Evolutionary conservation across 2,888 invertebrate species (phyloP).

Genomic region (Eilema caniola): DNA sequence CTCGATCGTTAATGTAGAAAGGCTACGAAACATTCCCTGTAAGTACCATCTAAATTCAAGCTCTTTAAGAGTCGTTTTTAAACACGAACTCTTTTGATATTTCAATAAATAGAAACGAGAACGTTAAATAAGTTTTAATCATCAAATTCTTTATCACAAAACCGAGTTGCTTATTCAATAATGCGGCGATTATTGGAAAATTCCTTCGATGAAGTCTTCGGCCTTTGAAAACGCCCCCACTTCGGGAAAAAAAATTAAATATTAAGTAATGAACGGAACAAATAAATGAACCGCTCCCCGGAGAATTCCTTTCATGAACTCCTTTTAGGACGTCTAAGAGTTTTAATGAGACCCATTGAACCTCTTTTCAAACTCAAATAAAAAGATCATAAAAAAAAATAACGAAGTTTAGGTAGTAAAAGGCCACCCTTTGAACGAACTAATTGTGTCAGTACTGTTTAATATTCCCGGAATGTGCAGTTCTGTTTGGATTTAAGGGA

Average conservation of each 20-base stretch:
- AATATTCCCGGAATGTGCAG: conserved; percentile 70
- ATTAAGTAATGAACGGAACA: conserved; percentile 75
- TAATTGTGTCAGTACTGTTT: conserved; percentile 77
- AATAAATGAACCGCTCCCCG: conserved; percentile 70
- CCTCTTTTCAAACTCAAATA: conserved; percentile 78
- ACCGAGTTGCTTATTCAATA: conserved; percentile 73
- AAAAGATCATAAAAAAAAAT: conserved; percentile 77
- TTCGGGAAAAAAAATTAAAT: conserved; percentile 64
- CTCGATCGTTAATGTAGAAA: conserved; percentile 14
- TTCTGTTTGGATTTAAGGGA: conserved; percentile 54
- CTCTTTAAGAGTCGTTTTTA: conserved; percentile 20
- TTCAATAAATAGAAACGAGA: conserved; percentile 22
- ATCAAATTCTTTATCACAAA: conserved; percentile 67
- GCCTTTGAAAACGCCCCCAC: conserved; percentile 55
- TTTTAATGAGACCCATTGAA: conserved; percentile 80
- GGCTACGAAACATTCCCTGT: neutral
- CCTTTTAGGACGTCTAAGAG: conserved; percentile 71
- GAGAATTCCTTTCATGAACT: conserved; percentile 69
- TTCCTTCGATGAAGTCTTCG: conserved; percentile 61
- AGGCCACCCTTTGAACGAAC: conserved; percentile 47
- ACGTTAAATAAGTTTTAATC: conserved; percentile 65
- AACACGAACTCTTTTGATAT: conserved; percentile 35
- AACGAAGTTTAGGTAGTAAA: conserved; percentile 59
- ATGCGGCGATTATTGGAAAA: conserved; percentile 75
- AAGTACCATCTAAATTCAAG: conserved; percentile 12